Base-by-base conservation (phyloP, 2,797 vertebrate genomes). In the Phrynocephalus guinanensis region DNA sequence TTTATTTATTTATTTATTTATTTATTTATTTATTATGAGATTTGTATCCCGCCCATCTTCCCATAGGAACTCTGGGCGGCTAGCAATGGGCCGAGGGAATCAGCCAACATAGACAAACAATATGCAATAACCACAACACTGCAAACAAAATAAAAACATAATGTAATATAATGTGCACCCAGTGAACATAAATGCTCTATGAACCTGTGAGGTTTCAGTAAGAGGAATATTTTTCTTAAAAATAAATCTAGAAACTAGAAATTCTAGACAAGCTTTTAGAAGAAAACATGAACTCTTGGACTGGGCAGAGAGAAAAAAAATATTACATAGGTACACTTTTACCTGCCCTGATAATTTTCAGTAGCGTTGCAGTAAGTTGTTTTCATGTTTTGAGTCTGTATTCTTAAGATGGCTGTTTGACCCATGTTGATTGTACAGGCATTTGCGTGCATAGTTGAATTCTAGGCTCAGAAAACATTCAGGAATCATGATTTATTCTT, bases 391-490 rank as follows among this genome's bases (percentile, higher is more conserved):
- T 33, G 56, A 79, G 3, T 52, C 30, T 63, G 20, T 80, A 50
- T 73, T 92, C 6, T 86, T 60, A 24, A 71, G 48, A 71, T 72
- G 50, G 11, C 78, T 82, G 11, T 70, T n/a, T 78, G 56, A 76
- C 28, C 18, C 9, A 2, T 28, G 1, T 6, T 63, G 30, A 7
- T 82, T 78, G 63, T 85, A 0, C 26, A 85, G 72, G 60, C 84
- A 80, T 81, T 85, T 86, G 56, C 24, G 85, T 79, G 6, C n/a
- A 67, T 44, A 44, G 38, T 44, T 33, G 9, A 3, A 20, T 88
- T 33, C 38, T 83, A 86, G 67, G 18, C 30, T 18, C 72, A 60
- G 68, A 28, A 60, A 28, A 48, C n/a, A 48, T 1, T 90, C 15
- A 83, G 0, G 82, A 86, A 60, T 22, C 77, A 67, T 72, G 33